These are phyloP conservation scores for Tamias sibiricus DNA, from an alignment of 2,113 vertebrate genomes.

Conservation along the genomic window DNA sequence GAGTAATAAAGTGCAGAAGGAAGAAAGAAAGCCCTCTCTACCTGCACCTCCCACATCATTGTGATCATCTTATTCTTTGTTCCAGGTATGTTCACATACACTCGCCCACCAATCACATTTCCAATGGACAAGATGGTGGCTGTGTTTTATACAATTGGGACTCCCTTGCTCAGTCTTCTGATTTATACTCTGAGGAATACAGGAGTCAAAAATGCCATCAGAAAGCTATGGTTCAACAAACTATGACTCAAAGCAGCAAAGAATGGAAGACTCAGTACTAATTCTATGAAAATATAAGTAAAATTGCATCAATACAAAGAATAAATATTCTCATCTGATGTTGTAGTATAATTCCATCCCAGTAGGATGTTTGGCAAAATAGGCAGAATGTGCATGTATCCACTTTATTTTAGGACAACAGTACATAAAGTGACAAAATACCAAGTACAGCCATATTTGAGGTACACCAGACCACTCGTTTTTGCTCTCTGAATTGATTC, in stretches of 20 bases:
- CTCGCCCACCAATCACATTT: neutral
- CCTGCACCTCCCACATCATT: neutral
- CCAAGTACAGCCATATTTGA: too few relatives aligned
- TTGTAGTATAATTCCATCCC: too few relatives aligned
- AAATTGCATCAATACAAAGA: too few relatives aligned
- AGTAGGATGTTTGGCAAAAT: too few relatives aligned
- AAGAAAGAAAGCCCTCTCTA: neutral
- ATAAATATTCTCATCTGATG: too few relatives aligned
- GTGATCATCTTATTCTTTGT: neutral
- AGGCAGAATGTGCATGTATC: too few relatives aligned
- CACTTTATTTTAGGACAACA: too few relatives aligned
- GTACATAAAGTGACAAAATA: too few relatives aligned
- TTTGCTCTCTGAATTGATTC: too few relatives aligned
- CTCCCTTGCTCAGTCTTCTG: neutral
- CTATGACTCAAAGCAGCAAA: neutral
- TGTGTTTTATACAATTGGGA: constrained; percentile 4
- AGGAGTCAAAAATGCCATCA: neutral
- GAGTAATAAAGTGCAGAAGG: neutral
- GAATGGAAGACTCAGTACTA: too few relatives aligned
- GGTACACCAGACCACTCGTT: too few relatives aligned
- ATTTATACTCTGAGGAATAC: neutral
- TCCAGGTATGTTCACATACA: constrained; percentile 1
- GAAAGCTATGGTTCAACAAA: neutral
- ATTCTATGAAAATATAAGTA: too few relatives aligned
- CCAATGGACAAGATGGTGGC: neutral